Base-by-base conservation (phyloP, 2,113 vertebrate species). In the Chlamydotis undulata region DNA sequence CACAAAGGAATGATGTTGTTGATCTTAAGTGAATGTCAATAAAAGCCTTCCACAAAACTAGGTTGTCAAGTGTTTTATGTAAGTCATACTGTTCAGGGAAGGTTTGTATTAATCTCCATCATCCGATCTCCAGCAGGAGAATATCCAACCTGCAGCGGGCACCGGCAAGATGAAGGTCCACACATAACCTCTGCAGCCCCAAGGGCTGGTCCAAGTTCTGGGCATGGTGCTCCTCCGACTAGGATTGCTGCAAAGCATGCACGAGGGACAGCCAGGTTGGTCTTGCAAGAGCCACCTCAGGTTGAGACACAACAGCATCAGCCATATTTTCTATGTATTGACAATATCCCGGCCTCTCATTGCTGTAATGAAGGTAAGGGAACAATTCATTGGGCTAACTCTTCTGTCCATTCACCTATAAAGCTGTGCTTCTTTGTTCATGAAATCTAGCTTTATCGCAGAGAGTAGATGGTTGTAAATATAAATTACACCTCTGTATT, bases 261-360 rank as follows among this genome's bases (percentile, higher is more conserved):
- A 2, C 1, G 0, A 77, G 17, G 16, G 19, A 70, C 0, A 0
- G 23, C 21, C 3, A 0, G 2, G 5, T 3, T 49, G 67, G 19
- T 49, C 41, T 28, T 41, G n/a, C 67, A 69, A 37, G 71, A 94
- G n/a, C 57, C 50, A 16, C 24, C 57, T 56, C 39, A 45, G 53
- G 10, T 4, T 35, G 63, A 65, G 28, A 56, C 61, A 82, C 19
- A 71, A 17, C 8, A 61, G n/a, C 37, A 37, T 6, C n/a, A 50
- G 22, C 6, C 33, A 2, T 7, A 6, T 14, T 29, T 37, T 21
- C 70, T 56, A 18, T 3, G 5, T 11, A 49, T 1, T n/a, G 45
- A 31, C 55, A 74, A 13, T 12, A 33, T 4, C 45, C 31, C 19
- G 41, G 26, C 7, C 57, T 22, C 41, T 83, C 7, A 3, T 0